phyloP scores from a whole-genome alignment of 2,888 invertebrate genomes.

The Drosophila suboccidentalis region DNA sequence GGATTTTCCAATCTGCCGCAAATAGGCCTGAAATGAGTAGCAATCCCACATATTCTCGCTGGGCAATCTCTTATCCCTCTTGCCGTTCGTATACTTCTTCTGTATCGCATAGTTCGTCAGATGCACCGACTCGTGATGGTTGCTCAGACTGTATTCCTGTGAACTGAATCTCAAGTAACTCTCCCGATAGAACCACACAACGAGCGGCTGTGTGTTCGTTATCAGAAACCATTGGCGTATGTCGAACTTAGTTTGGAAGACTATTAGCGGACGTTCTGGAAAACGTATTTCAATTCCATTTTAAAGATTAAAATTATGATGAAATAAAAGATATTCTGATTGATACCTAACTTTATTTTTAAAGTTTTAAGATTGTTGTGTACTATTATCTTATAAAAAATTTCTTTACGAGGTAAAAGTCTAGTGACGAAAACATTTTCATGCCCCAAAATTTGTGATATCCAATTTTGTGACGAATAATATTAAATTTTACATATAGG shows the following conservation, averaged over 20 bases:
- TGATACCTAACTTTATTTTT: too few relatives aligned
- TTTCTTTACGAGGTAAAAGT: too few relatives aligned
- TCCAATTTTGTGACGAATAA: too few relatives aligned
- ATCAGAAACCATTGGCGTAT: constrained; percentile 98
- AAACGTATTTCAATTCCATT: neutral
- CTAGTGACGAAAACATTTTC: too few relatives aligned
- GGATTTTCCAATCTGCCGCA: constrained; percentile 89
- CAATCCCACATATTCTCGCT: constrained; percentile 98
- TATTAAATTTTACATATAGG: too few relatives aligned
- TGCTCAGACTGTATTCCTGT: constrained; percentile 93
- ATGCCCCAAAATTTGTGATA: too few relatives aligned
- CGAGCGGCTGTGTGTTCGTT: constrained; percentile 95
- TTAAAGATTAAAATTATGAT: neutral
- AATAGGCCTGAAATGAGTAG: constrained; percentile 89
- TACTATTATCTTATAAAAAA: too few relatives aligned
- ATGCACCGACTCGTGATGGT: constrained; percentile 97
- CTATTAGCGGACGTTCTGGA: constrained; percentile 93
- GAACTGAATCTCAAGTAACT: constrained; percentile 97
- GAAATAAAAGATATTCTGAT: neutral
- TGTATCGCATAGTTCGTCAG: constrained; percentile 97
- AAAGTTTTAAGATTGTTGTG: too few relatives aligned
- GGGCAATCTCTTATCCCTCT: constrained; percentile 92
- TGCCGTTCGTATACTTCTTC: constrained; percentile 91
- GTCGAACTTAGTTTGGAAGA: constrained; percentile 97
- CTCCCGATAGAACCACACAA: constrained; percentile 97